Evolutionary conservation across 1,140 invertebrate species (phyloP), one percentile per base, ranked within the genome.

Genomic region (Tribolium castaneum): DNA sequence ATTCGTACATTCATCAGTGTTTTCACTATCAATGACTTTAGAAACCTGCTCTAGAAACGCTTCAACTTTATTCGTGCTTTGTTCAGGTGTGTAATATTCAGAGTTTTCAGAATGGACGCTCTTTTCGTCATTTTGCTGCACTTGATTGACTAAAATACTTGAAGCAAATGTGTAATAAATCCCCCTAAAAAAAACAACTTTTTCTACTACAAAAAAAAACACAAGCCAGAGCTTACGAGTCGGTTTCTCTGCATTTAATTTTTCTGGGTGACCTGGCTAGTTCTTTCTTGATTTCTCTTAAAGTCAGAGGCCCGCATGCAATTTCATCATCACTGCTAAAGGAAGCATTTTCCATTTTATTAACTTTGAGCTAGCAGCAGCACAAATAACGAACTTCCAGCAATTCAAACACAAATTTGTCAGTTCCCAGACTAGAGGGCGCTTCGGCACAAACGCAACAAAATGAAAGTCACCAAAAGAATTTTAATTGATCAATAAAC

Each of bases 281-380:
- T 30, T 19, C 71, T 14, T 52, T 51, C 52, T 50, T 76, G n/a
- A 76, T 66, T 66, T 76, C 74, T 62, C n/a, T 49, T 7, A 76
- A 49, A 5, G 34, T 49, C 3, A 76, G 4, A n/a, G 74, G 74
- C 1, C 74, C 74, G 56, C 74, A 76, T 6, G 74, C 74, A 9
- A 76, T 62, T 49, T 76, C 74, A 3, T 76, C 74, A 30, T 76
- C 74, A 35, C 74, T 76, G 22, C 39, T 49, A 14, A 66, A 76
- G 35, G 30, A 76, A 16, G 12, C n/a, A 30, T 30, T 30, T 51
- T 76, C 74, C 74, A 76, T 75, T 12, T 22, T 54, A 62, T 62
- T 25, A 62, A 6, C 56, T 62, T 12, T 9, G 3, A 56, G 16
- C 16, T n/a, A 30, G 0, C 16, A 25, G 19, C 9, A 10, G 10